Evolutionary conservation across 1,140 invertebrate genomes (phyloP), one percentile per base, ranked within the genome.

Genomic region (Diprion similis): DNA sequence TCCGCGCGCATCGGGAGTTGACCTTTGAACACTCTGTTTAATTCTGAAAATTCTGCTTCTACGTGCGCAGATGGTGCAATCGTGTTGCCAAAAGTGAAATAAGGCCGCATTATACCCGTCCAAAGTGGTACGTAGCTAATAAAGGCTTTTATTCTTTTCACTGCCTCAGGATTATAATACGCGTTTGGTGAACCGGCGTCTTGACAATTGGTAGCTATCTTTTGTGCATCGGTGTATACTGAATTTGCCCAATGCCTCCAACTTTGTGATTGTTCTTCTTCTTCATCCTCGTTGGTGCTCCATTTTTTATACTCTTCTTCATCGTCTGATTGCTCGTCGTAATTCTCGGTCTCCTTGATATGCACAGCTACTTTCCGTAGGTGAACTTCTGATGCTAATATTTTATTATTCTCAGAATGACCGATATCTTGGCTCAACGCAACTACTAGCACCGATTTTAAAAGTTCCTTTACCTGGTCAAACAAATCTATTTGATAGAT

Each of bases 351-450:
- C 13, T 70, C 70, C 68, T 73, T 68, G 68, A 74, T 73, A 24
- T 71, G 10, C 15, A 24, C 68, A 71, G 45, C 66, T 24, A 68
- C 17, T 37, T 66, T 68, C n/a, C 18, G 37, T 8, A 76, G 18
- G n/a, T 72, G 71, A 51, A 46, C 46, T 75, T 75, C 71, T 19
- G 71, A 72, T 51, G 66, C 15, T 59, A 67, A 51, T 11, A 67
- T 18, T 37, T 18, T 46, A 10, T 37, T 17, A 46, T 68, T 72
- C 37, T 71, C 73, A 71, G 66, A 59, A 17, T 15, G 15, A 17
- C 77, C 77, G 19, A 73, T 71, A 51, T 73, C 11, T 19, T 69
- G 48, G 71, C 77, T 76, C n/a, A 78, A 70, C 24, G 68, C 18
- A 64, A 78, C 73, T 11, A 78, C 69, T 10, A 78, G 70, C 13